Percentiles rank a stretch among this genome's conserved stretches.
phyloP scores from a whole-genome alignment of 2,797 vertebrate species.

The Bradypodion ventrale region DNA sequence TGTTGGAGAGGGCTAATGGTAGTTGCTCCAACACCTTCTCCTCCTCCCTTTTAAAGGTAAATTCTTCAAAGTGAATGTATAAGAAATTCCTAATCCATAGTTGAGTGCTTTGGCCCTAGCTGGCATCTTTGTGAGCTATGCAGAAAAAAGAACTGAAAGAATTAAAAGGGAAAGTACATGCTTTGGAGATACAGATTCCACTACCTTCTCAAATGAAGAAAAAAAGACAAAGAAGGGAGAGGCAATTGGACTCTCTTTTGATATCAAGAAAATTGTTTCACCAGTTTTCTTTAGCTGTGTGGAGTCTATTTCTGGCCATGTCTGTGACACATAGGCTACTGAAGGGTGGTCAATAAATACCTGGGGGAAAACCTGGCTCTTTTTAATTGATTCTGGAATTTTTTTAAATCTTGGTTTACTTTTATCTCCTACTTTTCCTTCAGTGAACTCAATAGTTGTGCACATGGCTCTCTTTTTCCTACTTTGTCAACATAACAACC shows the following conservation, averaged over 20 bases:
- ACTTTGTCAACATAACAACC: no score
- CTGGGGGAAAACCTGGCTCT: not conserved
- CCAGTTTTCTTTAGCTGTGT: not conserved
- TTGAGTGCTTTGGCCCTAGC: not conserved
- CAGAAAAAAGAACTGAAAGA: no score
- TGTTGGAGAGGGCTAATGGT: not conserved
- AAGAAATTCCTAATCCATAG: not conserved
- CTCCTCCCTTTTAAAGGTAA: not conserved
- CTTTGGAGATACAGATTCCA: not conserved
- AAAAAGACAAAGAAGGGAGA: no score
- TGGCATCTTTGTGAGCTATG: fast-evolving
- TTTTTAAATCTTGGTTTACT: no score
- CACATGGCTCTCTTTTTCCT: no score
- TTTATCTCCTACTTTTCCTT: no score
- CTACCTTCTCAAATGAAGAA: not conserved
- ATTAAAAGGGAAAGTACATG: not conserved
- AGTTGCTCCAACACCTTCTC: not conserved
- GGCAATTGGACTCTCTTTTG: no score
- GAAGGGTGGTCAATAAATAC: not conserved
- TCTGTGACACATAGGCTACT: not conserved
- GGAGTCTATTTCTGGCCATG: not conserved
- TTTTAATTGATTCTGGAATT: no score
- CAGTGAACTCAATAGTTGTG: no score
- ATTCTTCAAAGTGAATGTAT: not conserved
- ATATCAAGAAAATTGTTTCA: not conserved